A percentile compares a stretch with the other conserved stretches of the same genome.
These are phyloP conservation scores for Danaus chrysippus DNA, from an alignment of 2,888 invertebrate species.

Conservation along the genomic window DNA sequence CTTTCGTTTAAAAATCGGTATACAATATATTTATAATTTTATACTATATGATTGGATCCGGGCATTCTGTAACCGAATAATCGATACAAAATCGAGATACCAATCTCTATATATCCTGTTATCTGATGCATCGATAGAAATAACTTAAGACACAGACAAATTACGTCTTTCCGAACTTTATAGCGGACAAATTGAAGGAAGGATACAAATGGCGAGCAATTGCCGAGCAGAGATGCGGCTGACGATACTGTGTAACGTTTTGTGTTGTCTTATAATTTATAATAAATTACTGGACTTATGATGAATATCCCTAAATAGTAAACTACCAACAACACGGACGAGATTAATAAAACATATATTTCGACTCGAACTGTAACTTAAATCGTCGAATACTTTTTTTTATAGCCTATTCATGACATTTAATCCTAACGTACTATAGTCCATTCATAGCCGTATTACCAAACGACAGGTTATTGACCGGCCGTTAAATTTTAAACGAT, in stretches of 20 bases:
- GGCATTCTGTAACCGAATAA: constrained; percentile 50
- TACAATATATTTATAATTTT: too few species aligned
- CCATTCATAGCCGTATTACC: constrained; percentile 17
- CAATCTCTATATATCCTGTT: constrained; percentile 56
- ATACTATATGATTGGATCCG: constrained; percentile 15
- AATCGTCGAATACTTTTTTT: too few species aligned
- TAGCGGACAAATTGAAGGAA: constrained; percentile 63
- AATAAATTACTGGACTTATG: not conserved
- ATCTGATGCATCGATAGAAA: constrained; percentile 63
- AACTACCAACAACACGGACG: too few species aligned
- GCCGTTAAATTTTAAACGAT: constrained; percentile 48
- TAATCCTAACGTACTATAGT: not conserved
- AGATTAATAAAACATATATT: too few species aligned
- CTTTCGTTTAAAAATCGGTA: too few species aligned
- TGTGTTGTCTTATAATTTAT: constrained; percentile 23
- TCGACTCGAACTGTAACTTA: too few species aligned
- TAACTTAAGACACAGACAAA: constrained; percentile 70
- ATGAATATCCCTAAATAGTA: too few species aligned
- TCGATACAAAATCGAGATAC: constrained; percentile 67
- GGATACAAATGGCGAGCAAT: constrained; percentile 29
- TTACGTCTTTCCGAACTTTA: constrained; percentile 61
- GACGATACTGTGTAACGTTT: constrained; percentile 22
- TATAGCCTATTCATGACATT: too few species aligned
- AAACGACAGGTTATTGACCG: constrained; percentile 29
- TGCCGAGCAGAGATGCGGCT: constrained; percentile 22